These are phyloP conservation scores for Sphenopsis melanotis DNA, from an alignment of 2,797 vertebrate genomes.

Conservation along the genomic window DNA sequence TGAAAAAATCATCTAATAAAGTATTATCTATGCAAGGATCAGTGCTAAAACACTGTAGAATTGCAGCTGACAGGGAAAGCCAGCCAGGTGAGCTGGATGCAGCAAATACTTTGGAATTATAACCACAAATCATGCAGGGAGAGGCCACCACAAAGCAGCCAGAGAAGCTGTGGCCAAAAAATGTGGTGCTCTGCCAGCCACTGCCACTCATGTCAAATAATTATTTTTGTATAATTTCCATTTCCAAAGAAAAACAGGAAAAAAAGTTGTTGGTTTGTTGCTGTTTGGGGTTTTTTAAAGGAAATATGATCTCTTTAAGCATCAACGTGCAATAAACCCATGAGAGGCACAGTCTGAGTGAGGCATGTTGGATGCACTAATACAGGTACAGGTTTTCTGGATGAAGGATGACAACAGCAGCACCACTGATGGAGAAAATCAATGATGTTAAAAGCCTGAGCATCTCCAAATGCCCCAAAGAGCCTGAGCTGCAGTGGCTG, in stretches of 20 bases:
- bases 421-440: background rate
- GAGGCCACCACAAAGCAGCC: background rate
- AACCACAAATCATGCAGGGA: background rate
- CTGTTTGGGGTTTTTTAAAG: background rate
- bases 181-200: background rate
- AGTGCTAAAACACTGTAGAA: background rate
- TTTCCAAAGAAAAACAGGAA: background rate
- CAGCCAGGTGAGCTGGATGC: background rate
- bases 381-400: background rate
- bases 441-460: background rate
- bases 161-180: background rate
- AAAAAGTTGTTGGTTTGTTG: background rate
- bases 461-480: background rate
- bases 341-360: background rate
- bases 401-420: background rate
- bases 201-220: background rate
- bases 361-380: background rate
- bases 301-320: background rate
- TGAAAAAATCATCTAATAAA: background rate
- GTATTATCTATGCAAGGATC: background rate
- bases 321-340: background rate
- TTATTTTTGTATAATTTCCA: background rate
- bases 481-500: background rate
- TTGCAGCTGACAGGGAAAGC: background rate
- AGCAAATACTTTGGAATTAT: background rate